Evolutionary conservation across 2,888 invertebrate species (phyloP), one percentile per base, ranked within the genome.

Genomic region (Opisthograptis luteolata): DNA sequence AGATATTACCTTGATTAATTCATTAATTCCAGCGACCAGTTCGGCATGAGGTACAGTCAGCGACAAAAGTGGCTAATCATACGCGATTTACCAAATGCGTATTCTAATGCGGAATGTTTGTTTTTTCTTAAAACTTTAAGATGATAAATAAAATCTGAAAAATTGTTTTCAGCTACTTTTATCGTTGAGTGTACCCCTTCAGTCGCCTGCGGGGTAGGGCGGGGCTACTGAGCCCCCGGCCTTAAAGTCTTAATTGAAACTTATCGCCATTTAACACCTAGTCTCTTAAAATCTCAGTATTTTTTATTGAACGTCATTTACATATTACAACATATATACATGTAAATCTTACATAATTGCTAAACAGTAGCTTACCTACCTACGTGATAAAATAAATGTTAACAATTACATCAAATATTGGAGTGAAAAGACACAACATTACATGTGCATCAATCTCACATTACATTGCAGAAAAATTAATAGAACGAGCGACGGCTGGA

Each of bases 271-370:
- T 46, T 40, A 37, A 47, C 55, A 55, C 30, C 20, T 49, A 42
- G 36, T 12, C 14, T 34, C 22, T 25, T 52, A 48, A 10, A 43
- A 44, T 42, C 30, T 40, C 27, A 35, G 41, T 31, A 36, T 5
- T 36, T 43, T 48, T 40, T 45, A 31, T 28, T 22, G 12, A 37
- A 31, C 50, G 31, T 30, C 53, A 71, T 58, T 60, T 60, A 71
- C 74, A 73, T 73, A 75, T 70, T 79, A 80, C 80, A 81, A 70
- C 71, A 72, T 72, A 75, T 81, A 69, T 79, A 76, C 74, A 81
- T 70, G 74, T 60, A 66, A 62, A 62, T 25, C 63, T 71, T 70
- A 56, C 61, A n/a, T 58, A 64, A 69, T 60, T 60, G 55, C 54
- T 75, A 73, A 48, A 58, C 8, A 31, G 35, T 36, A 46, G 12